A percentile compares a stretch with the other conserved stretches of the same genome.
phyloP scores from a whole-genome alignment of 2,113 vertebrate genomes.

The Sylvietta virens region DNA sequence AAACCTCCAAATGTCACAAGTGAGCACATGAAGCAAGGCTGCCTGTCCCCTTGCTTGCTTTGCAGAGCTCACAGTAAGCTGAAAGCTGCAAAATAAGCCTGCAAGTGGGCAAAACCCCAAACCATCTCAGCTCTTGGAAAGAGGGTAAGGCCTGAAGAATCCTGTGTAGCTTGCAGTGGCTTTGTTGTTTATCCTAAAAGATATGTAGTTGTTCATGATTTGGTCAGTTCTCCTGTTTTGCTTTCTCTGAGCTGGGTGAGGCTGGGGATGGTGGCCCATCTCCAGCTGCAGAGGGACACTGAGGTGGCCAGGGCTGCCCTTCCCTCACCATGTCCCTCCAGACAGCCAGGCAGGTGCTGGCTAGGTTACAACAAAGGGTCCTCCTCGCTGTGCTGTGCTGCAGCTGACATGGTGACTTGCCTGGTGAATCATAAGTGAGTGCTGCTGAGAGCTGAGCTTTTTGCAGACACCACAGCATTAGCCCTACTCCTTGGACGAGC shows the following conservation, averaged over 20 bases:
- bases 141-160: background rate
- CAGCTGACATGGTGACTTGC: background rate
- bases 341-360: fast-evolving
- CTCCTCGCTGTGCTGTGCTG: background rate
- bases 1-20: background rate
- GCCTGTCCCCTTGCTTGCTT: background rate
- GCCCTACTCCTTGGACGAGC: background rate
- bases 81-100: background rate
- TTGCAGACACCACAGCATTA: background rate
- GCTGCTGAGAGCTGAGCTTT: background rate
- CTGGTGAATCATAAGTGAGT: background rate
- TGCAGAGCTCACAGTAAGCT: background rate
- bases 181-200: background rate
- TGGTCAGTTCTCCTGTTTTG: background rate
- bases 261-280: fast-evolving
- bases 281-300: background rate
- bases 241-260: background rate
- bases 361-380: background rate
- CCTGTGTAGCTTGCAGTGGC: background rate
- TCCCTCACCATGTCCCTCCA: fast-evolving
- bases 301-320: background rate
- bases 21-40: background rate
- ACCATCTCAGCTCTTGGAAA: background rate
- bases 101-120: fast-evolving
- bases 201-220: background rate